Base-by-base conservation (phyloP, 2,888 invertebrate genomes). In the Troilus luridus region DNA sequence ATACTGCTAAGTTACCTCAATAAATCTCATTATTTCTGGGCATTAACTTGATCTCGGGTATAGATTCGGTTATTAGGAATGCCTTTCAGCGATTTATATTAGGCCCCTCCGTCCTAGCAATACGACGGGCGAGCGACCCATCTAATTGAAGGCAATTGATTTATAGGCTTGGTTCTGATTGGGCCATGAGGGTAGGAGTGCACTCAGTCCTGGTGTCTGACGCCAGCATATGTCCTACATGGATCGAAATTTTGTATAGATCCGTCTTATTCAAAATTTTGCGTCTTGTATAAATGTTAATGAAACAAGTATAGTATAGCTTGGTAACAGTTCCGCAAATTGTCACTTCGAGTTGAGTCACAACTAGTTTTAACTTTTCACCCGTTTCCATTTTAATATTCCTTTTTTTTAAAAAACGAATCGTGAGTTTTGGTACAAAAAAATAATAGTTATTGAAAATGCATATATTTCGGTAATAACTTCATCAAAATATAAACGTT, bases 111-210 rank as follows among this genome's bases (percentile, higher is more conserved):
- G 10, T 17, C 9, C 54, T 54, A 8, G 19, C 54, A 56, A 41
- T 56, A n/a, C 56, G 85, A 10, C 56, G 85, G 56, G 21, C 56
- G 7, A 11, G 56, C n/a, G 21, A 85, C 85, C 54, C 85, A 85
- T 56, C 41, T 85, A 85, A 85, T 85, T 85, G 85, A 85, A 85
- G 72, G n/a, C 56, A 85, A 85, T 85, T 85, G 85, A 85, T 85
- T 85, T 85, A 85, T 85, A 77, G 41, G 85, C 12, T 41, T 56
- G 54, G 85, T 56, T 85, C 56, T 85, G 85, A 85, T 85, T 85
- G 56, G 85, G 17, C 41, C 11, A 85, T 85, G 85, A 56, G 85
- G 85, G 85, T 58, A n/a, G 85, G 21, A 17, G 72, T 12, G 24
- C 12, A 5, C 72, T 77, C 72, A 41, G 72, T 27, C 19, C 72